Conservation (phyloP, 2,888 invertebrate species). For the Calameuta pallipes region DNA sequence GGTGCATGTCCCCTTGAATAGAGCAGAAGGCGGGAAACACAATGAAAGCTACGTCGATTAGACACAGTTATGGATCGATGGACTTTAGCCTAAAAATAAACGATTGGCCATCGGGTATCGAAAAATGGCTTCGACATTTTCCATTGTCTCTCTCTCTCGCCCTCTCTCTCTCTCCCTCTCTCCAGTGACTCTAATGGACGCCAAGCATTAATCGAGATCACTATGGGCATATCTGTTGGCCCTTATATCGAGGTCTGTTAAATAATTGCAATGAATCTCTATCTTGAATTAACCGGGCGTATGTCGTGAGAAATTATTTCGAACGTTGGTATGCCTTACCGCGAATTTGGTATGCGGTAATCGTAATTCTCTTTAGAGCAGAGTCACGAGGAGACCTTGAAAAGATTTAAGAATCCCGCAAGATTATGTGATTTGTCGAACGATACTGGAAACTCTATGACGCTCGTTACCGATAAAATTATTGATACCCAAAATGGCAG, state of each 20-base stretch:
- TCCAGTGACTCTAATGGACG: background rate
- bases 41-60: conserved; percentile 19
- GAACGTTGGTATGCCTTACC: background rate
- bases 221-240: background rate
- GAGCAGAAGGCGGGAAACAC: conserved; percentile 30
- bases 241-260: background rate
- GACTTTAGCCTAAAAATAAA: conserved; percentile 21
- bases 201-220: background rate
- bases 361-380: background rate
- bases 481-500: background rate
- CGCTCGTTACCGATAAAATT: background rate
- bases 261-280: background rate
- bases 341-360: background rate
- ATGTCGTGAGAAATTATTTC: background rate
- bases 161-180: background rate
- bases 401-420: background rate
- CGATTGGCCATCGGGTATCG: background rate
- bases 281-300: background rate
- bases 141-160: background rate
- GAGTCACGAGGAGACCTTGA: background rate
- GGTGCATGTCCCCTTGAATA: conserved; percentile 9
- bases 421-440: background rate
- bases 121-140: background rate
- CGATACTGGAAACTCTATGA: background rate
- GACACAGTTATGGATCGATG: conserved; percentile 28